phyloP scores from a whole-genome alignment of 2,113 vertebrate species.

The Solea senegalensis region DNA sequence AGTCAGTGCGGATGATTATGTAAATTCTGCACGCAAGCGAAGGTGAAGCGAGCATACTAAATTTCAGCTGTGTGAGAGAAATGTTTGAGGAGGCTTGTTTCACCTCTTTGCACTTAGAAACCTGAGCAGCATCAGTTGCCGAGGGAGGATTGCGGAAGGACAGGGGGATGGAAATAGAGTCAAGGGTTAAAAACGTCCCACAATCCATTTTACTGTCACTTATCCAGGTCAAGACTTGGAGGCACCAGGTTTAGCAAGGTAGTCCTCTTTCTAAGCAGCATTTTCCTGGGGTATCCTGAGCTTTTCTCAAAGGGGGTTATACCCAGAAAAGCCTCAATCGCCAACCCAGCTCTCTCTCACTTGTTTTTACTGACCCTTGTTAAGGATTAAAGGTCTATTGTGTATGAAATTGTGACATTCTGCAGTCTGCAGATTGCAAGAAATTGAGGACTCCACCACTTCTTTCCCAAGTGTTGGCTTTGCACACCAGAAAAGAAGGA shows the following conservation, averaged over 20 bases:
- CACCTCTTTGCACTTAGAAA: slow-evolving; percentile 32
- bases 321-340: not conserved
- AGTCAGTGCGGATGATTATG: slow-evolving; percentile 40
- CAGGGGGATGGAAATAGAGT: not conserved
- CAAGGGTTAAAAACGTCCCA: not conserved
- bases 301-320: not conserved
- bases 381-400: no score
- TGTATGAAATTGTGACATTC: no score
- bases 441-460: no score
- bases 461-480: no score
- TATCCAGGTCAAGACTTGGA: not conserved
- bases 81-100: slow-evolving; percentile 23
- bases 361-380: no score
- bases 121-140: slow-evolving; percentile 11
- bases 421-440: no score
- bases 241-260: not conserved
- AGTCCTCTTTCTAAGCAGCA: not conserved
- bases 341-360: not conserved
- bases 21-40: slow-evolving; percentile 34
- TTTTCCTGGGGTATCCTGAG: not conserved
- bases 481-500: no score
- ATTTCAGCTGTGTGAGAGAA: slow-evolving; percentile 29
- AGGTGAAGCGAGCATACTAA: slow-evolving; percentile 43
- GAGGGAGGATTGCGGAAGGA: not conserved
- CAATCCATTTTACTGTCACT: not conserved